Conservation (phyloP, 2,888 invertebrate species). For the Pollenia angustigena region DNA sequence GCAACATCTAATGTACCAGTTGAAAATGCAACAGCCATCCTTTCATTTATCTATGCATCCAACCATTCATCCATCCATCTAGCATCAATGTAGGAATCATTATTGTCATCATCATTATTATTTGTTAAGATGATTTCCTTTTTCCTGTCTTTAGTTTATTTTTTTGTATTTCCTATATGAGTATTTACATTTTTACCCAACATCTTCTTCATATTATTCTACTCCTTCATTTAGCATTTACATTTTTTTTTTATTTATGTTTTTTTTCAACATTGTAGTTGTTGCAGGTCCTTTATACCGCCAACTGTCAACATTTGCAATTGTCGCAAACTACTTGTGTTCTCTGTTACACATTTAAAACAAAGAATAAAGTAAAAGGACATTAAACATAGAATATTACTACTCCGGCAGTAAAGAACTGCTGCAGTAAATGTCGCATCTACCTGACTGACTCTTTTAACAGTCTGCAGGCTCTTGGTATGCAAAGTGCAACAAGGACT, state of each 20-base stretch:
- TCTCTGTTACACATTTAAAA: slow-evolving; percentile 47
- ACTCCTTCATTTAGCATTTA: slow-evolving; percentile 16
- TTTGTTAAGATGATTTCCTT: slow-evolving; percentile 74
- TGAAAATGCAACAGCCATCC: slow-evolving; percentile 46
- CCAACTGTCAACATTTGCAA: slow-evolving; percentile 65
- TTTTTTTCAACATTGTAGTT: slow-evolving; percentile 49
- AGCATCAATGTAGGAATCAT: slow-evolving; percentile 58
- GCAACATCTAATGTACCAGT: slow-evolving; percentile 29
- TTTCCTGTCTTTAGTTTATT: slow-evolving; percentile 71
- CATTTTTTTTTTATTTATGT: background rate
- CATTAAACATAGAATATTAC: slow-evolving; percentile 39
- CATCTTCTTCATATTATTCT: slow-evolving; percentile 36
- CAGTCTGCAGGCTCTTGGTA: slow-evolving; percentile 32
- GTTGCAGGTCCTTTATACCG: slow-evolving; percentile 44
- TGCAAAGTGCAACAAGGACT: slow-evolving; percentile 61
- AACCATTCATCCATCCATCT: slow-evolving; percentile 32
- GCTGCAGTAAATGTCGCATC: slow-evolving; percentile 54
- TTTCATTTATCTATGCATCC: background rate
- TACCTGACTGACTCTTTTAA: slow-evolving; percentile 33
- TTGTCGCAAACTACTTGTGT: slow-evolving; percentile 72
- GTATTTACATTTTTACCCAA: slow-evolving; percentile 39
- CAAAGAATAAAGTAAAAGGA: background rate
- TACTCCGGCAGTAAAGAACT: slow-evolving; percentile 41
- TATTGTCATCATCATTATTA: slow-evolving; percentile 54
- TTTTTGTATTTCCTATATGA: slow-evolving; percentile 32